A percentile compares a stretch with the other conserved stretches of the same genome.
Conservation (phyloP, 2,888 invertebrate species). For the Oxystoma pomonae region DNA sequence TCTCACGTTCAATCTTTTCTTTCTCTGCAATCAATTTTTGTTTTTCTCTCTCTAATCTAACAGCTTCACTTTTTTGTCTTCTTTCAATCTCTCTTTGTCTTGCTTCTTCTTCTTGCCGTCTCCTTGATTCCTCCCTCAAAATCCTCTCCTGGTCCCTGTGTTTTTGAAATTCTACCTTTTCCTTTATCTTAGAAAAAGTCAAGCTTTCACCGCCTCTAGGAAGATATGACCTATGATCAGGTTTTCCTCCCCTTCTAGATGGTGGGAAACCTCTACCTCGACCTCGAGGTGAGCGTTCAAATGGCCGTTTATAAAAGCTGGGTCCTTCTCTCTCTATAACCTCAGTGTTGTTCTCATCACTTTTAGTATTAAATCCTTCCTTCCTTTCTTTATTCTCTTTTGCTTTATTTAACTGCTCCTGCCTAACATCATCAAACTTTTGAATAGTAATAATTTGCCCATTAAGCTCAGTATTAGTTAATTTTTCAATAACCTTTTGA, state of each 20-base stretch:
- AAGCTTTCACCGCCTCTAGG: neutral
- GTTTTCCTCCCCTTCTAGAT: slow-evolving; percentile 25
- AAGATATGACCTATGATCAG: neutral
- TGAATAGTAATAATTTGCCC: slow-evolving; percentile 94
- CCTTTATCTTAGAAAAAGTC: slow-evolving; percentile 46
- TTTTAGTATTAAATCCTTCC: slow-evolving; percentile 12
- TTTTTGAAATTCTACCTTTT: slow-evolving; percentile 69
- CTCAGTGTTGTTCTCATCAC: neutral
- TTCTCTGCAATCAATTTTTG: slow-evolving; percentile 79
- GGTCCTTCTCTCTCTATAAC: neutral
- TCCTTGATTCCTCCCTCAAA: slow-evolving; percentile 74
- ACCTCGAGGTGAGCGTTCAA: slow-evolving; percentile 14
- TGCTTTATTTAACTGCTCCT: slow-evolving; percentile 15
- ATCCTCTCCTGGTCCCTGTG: slow-evolving; percentile 74
- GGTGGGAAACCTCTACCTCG: slow-evolving; percentile 5
- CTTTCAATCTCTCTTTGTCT: slow-evolving; percentile 69
- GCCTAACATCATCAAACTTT: slow-evolving; percentile 59
- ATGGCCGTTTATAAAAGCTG: neutral
- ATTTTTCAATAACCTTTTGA: slow-evolving; percentile 81
- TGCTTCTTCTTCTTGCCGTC: slow-evolving; percentile 72
- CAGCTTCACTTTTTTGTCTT: slow-evolving; percentile 79
- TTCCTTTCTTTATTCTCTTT: slow-evolving; percentile 12
- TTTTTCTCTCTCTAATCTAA: slow-evolving; percentile 74
- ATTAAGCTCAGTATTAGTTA: slow-evolving; percentile 90
- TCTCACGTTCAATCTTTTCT: slow-evolving; percentile 69